Base-by-base conservation (phyloP, 2,888 invertebrate species). In the Palloptera scutellata region DNA sequence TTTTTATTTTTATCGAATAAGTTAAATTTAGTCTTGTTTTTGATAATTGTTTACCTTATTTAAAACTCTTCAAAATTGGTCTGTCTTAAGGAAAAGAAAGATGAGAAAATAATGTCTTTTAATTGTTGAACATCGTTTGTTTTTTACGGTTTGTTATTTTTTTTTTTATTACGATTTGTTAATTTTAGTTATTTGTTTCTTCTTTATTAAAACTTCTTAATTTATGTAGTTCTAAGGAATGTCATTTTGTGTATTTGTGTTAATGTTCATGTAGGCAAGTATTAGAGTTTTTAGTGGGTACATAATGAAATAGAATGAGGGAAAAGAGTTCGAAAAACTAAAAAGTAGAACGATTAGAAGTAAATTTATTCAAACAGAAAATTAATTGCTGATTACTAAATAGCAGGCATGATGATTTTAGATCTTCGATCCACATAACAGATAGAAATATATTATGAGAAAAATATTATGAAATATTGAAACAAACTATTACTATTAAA, bases 61-160 rank as follows among this genome's bases (percentile, higher is more conserved):
- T 51, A 80, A 79, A 82, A 82, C 79, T 81, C 83, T 80, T 83
- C 83, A 81, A 81, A 81, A 81, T 77, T 82, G 82, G 83, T 82
- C 81, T 82, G 83, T 85, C 82, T 84, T 83, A 80, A 78, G 77
- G 74, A 83, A 84, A 83, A 84, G 84, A 84, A 83, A 84, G 81
- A 82, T 82, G 82, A 83, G 81, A 83, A 84, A 83, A 81, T 82
- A 83, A 79, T 80, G 77, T 78, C 78, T 77, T 81, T 82, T 81
- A 81, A 78, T 77, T 88, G 76, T 77, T 76, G 66, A 72, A 73
- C 64, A 70, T 66, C 68, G 67, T 61, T 68, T 66, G 41, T 52
- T 65, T 30, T 42, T 68, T 65, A 61, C n/a, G 13, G 55, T n/a
- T 61, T 65, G 43, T 13, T 30, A 19, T 12, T 61, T 19, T 54